Base-by-base conservation (phyloP, 1,140 invertebrate species). In the Pachyrhynchus sulphureomaculatus region DNA sequence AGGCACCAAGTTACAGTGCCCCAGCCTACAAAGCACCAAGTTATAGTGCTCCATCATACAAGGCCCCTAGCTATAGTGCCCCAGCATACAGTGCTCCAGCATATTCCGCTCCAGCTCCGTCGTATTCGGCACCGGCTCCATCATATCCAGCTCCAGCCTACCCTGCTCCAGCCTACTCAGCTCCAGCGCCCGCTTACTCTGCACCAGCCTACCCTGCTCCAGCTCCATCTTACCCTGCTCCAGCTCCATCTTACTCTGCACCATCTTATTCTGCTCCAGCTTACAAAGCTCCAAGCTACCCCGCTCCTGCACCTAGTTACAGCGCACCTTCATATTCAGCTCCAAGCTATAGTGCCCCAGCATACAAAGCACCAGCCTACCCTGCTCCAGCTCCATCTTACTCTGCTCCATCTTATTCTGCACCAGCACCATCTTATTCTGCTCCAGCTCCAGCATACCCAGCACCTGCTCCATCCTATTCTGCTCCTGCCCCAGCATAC, bases 41-140 rank as follows among this genome's bases (percentile, higher is more conserved):
- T 6, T 59, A 55, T 62, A 57, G 23, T 33, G 34, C 9, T 12
- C 49, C 26, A 29, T 29, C 26, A 9, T 29, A 29, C 10, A 18
- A 58, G 23, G 47, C 60, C 12, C 62, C 62, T 15, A 21, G 15
- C 3, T 58, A 56, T 26, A 44, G 33, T 20, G 61, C 54, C 17
- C 68, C 68, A 56, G 33, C 66, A 9, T 55, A 61, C 23, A 34
- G 18, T 8, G 21, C 63, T n/a, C 39, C 53, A 45, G 13, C 54
- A 47, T 48, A 39, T 55, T 33, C 32, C 9, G 62, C 54, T 18
- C 64, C 64, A 36, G 58, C 59, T 18, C 66, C 68, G 59, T 15
- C 61, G 9, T 62, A 60, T 32, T 18, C 51, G 10, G 26, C 52
- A 15, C 26, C 60, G 12, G 57, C 55, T 15, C 62, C 55, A 20